Evolutionary conservation across 1,140 invertebrate species (phyloP), one percentile per base, ranked within the genome.

Genomic region (Caenorhabditis briggsae): DNA sequence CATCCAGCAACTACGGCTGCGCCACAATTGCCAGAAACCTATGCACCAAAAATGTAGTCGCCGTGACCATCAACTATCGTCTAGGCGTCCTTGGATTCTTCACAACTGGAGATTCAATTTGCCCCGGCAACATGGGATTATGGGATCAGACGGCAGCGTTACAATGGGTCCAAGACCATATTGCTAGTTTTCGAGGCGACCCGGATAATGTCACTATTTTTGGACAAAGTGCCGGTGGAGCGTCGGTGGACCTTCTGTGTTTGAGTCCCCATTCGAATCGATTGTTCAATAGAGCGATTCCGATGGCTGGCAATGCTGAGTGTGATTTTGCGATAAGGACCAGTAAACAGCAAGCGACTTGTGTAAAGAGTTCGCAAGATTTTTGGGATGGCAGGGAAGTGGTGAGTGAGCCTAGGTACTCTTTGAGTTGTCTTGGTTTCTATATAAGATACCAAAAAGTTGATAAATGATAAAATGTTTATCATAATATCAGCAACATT

Each of bases 1-100:
- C 96, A 5, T 95, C 96, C 25, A 96, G 96, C 33, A 93, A 98
- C 89, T 96, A 98, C 92, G 95, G 98, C 18, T 98, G 98, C 25
- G 41, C 85, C n/a, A 43, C 85, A 9, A 74, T 86, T 16, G 85
- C 85, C 46, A 33, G 84, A 20, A 86, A 86, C 33, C 78, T 86
- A 14, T 93, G 9, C 90, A 85, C 74, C 25, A 88, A 88, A 46
- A 82, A 83, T 58, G 91, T 91, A 16, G 88, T 91, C 41, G 89
- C 88, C 3, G 89, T 92, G 7, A 92, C 90, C 16, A 82, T 89
- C 23, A 88, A 90, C 25, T 90, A 88, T 43, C 78, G 90, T 16
- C 91, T 92, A 7, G 92, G 91, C 11, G 88, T 82, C 25, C 84
- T 92, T 18, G 90, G 91, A 53, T 93, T 93, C 86, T 89, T 93